phyloP scores from a whole-genome alignment of 2,113 vertebrate genomes.

The Empidonax alnorum region DNA sequence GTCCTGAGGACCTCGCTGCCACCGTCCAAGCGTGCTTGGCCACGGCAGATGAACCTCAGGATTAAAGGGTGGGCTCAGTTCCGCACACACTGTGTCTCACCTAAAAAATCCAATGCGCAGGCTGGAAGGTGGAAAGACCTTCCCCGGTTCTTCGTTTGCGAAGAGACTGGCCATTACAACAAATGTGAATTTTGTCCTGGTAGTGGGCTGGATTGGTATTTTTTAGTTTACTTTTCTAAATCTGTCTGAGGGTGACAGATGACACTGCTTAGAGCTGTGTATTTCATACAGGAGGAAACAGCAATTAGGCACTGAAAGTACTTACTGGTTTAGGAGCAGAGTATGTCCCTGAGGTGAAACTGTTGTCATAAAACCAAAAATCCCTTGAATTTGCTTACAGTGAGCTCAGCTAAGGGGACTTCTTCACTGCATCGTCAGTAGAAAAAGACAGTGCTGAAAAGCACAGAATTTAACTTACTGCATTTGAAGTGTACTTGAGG shows the following conservation, averaged over 20 bases:
- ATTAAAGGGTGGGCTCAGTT: too few species aligned
- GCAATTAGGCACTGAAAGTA: not conserved
- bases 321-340: not conserved
- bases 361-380: not conserved
- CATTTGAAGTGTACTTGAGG: slow-evolving; percentile 81
- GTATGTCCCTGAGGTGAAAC: not conserved
- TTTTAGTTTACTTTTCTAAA: not conserved
- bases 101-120: too few species aligned
- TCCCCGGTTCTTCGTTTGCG: too few species aligned
- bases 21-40: too few species aligned
- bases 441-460: not conserved
- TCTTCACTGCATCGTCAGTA: accelerated
- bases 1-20: too few species aligned
- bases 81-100: too few species aligned
- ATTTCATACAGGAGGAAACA: not conserved
- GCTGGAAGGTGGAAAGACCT: too few species aligned
- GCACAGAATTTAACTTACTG: slow-evolving; percentile 45
- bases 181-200: accelerated
- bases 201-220: accelerated
- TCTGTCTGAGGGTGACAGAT: not conserved
- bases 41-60: too few species aligned
- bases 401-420: too few species aligned
- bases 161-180: not conserved
- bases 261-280: not conserved
- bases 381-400: not conserved